Conservation (phyloP, 2,888 invertebrate genomes). For the Drosophila borborema region DNA sequence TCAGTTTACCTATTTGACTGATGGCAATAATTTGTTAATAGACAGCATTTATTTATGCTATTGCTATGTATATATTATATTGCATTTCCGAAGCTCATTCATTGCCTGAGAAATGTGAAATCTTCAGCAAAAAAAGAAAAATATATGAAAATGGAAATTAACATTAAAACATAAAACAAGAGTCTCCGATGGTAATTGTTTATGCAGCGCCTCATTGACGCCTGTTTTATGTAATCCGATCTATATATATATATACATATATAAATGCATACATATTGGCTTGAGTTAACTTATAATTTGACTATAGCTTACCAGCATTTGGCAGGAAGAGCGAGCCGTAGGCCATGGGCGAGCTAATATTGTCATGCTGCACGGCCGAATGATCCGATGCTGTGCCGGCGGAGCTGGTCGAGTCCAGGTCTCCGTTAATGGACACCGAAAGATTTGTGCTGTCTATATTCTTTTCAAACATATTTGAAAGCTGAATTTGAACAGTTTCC, state of each 20-base stretch:
- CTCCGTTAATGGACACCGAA: conserved; percentile 82
- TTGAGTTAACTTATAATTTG: conserved; percentile 46
- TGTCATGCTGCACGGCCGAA: conserved; percentile 82
- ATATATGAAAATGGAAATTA: conserved; percentile 6
- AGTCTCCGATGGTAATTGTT: conserved; percentile 67
- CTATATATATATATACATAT: conserved; percentile 17
- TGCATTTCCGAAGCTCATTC: conserved; percentile 36
- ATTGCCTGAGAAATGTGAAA: conserved; percentile 73
- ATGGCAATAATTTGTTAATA: conserved; percentile 6
- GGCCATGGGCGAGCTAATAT: conserved; percentile 82
- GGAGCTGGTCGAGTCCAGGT: conserved; percentile 85
- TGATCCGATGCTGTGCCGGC: conserved; percentile 84
- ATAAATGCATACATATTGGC: conserved; percentile 21
- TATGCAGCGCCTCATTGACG: conserved; percentile 79
- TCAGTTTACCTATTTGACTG: conserved; percentile 4
- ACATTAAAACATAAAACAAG: conserved; percentile 33
- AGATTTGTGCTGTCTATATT: conserved; percentile 83
- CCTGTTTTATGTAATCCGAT: conserved; percentile 65
- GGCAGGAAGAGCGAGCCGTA: conserved; percentile 83
- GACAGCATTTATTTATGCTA: background rate
- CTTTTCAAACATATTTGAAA: conserved; percentile 81
- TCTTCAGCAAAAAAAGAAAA: conserved; percentile 62
- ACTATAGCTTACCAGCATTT: conserved; percentile 79
- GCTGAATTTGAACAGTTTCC: conserved; percentile 9
- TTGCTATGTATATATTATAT: conserved; percentile 14